Base-by-base conservation (phyloP, 2,888 invertebrate species). In the Dryobota labecula region DNA sequence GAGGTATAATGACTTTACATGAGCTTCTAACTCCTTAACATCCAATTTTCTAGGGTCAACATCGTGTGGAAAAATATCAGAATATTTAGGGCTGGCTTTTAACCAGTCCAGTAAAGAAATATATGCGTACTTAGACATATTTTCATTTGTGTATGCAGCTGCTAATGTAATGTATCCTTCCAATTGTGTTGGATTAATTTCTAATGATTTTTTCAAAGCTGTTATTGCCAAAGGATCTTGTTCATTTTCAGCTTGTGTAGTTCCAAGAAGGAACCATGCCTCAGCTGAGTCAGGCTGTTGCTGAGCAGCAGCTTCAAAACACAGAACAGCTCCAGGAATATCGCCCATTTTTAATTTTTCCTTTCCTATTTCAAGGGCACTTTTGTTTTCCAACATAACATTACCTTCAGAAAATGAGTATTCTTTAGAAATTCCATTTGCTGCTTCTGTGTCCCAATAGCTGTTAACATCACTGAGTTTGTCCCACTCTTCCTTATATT, bases 211-310 rank as follows among this genome's bases (percentile, higher is more conserved):
- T 90, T 98, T 98, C 43, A 99, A 96, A 0, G 99, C 99, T 58
- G 98, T 97, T 87, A 99, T 99, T 15, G 99, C 99, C 84, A 97
- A 96, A 5, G 98, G 98, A 93, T 99, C 99, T 95, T 98, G 99
- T 96, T 99, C 99, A 95, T 99, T 99, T 96, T 99, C 99, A 51
- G 99, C 99, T 93, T 99, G 99, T 43, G 99, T 98, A 65, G 98
- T 98, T 15, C 99, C 99, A 60, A 99, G 95, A 47, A 98, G 95
- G 78, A 98, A 97, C 99, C 99, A 99, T 1, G 98, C 98, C 92
- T 98, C 98, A 0, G 97, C 96, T 88, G 98, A 98, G 63, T 97
- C 96, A 2, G 98, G 97, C 62, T 98, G 96, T 89, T 98, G 97
- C 88, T 98, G 98, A 5, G 97, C 99, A 15, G 99, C 99, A 64